phyloP scores from a whole-genome alignment of 2,113 vertebrate genomes.

The Cryptotis parvus region DNA sequence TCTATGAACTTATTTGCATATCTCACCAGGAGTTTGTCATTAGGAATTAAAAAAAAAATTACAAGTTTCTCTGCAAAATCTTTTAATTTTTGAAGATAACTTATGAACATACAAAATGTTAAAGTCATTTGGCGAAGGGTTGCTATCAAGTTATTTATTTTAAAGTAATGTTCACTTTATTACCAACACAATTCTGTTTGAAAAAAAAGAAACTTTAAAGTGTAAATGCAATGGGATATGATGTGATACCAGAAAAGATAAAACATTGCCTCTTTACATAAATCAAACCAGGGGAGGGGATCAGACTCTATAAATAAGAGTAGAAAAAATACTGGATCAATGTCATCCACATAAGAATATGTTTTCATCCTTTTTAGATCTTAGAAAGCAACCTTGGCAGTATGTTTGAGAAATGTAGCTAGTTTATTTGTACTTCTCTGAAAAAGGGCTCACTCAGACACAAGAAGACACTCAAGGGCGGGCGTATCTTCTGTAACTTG shows the following conservation, averaged over 20 bases:
- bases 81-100: not conserved
- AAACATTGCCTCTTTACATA: no score
- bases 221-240: no score
- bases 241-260: no score
- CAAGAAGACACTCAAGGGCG: accelerated
- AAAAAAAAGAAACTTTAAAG: no score
- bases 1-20: not conserved
- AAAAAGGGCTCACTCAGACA: not conserved
- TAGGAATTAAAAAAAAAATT: not conserved
- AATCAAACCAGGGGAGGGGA: not conserved
- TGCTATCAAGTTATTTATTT: not conserved
- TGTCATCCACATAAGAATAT: not conserved
- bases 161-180: no score
- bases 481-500: not conserved
- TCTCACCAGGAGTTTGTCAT: not conserved
- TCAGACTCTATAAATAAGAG: not conserved
- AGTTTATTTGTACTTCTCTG: not conserved
- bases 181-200: no score
- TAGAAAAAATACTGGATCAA: not conserved
- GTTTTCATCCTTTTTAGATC: not conserved
- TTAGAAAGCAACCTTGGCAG: not conserved
- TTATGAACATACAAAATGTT: not conserved
- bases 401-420: not conserved
- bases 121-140: not conserved
- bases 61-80: not conserved